Evolutionary conservation across 2,113 vertebrate genomes (phyloP).

Genomic region (Silurus asotus): DNA sequence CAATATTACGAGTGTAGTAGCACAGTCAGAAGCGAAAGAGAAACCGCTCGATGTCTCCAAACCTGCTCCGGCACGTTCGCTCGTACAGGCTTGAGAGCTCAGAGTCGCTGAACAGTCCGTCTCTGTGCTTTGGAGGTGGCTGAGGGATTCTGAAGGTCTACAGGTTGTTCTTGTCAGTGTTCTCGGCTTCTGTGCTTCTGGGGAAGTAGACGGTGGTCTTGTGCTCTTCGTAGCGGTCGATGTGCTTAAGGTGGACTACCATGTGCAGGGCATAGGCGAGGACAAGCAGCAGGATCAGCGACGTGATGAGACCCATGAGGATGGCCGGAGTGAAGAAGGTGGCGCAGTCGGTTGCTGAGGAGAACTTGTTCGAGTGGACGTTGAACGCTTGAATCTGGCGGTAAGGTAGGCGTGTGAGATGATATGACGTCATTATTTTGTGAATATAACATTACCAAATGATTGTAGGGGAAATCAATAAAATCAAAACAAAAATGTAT

Average conservation of each 20-base stretch:
- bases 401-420: constrained; percentile 18
- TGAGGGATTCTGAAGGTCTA: constrained; percentile 38
- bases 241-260: constrained; percentile 89
- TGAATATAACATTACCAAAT: too few relatives aligned
- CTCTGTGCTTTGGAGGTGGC: constrained; percentile 5
- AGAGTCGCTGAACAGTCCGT: constrained; percentile 26
- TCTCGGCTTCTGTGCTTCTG: constrained; percentile 74
- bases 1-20: constrained; percentile 44
- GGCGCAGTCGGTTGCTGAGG: constrained; percentile 83
- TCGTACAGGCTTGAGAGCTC: constrained; percentile 2
- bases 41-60: neutral
- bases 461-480: neutral
- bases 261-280: constrained; percentile 91
- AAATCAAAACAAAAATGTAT: neutral
- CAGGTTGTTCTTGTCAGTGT: constrained; percentile 77
- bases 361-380: constrained; percentile 82
- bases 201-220: constrained; percentile 82
- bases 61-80: constrained; percentile 3
- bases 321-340: constrained; percentile 88
- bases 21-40: constrained; percentile 38
- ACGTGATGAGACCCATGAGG: constrained; percentile 87
- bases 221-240: constrained; percentile 87
- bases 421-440: neutral
- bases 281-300: constrained; percentile 86
- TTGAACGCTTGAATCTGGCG: constrained; percentile 92